A percentile compares a stretch with the other conserved stretches of the same genome.
These are phyloP conservation scores for Plumapathes pennacea DNA, from an alignment of 92 coral and sea anemone genomes.

Conservation along the genomic window DNA sequence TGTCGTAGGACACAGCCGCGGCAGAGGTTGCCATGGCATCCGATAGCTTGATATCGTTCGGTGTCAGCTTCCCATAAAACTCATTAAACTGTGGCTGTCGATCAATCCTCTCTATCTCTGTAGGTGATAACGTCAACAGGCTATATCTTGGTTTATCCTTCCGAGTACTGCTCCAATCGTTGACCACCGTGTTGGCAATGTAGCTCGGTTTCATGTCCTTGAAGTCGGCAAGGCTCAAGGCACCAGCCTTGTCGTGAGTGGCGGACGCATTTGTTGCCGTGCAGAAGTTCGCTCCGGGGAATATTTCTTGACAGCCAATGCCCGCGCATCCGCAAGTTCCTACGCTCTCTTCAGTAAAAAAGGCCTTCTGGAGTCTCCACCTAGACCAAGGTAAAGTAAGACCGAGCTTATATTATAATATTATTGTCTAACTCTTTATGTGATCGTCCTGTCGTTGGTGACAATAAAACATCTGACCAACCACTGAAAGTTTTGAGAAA, in stretches of 20 bases:
- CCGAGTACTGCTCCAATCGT: slow-evolving; percentile 41
- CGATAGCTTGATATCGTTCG: slow-evolving; percentile 71
- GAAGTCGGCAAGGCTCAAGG: slow-evolving; percentile 22
- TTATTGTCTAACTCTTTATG: too few species aligned
- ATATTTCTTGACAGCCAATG: slow-evolving; percentile 40
- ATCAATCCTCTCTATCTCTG: slow-evolving; percentile 62
- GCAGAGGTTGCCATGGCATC: slow-evolving; percentile 94
- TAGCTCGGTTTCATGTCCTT: slow-evolving; percentile 35
- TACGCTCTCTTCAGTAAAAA: slow-evolving; percentile 35
- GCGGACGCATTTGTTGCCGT: too few species aligned
- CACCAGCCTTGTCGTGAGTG: too few species aligned
- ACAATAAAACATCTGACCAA: too few species aligned
- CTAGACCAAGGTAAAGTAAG: slow-evolving; percentile 18
- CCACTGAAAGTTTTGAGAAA: too few species aligned
- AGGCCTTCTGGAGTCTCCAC: slow-evolving; percentile 58
- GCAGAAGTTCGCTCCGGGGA: too few species aligned
- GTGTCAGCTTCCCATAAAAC: slow-evolving; percentile 62
- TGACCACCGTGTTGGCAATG: slow-evolving; percentile 49
- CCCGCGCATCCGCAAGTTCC: slow-evolving; percentile 39
- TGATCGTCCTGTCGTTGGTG: too few species aligned
- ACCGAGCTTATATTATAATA: too few species aligned
- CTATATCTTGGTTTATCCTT: slow-evolving; percentile 9
- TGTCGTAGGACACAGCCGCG: slow-evolving; percentile 70
- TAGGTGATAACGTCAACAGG: slow-evolving; percentile 65
- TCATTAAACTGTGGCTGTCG: slow-evolving; percentile 36